Percentiles rank a stretch among this genome's conserved stretches.
Conservation (phyloP, 2,888 invertebrate species). For the Limnephilus marmoratus region DNA sequence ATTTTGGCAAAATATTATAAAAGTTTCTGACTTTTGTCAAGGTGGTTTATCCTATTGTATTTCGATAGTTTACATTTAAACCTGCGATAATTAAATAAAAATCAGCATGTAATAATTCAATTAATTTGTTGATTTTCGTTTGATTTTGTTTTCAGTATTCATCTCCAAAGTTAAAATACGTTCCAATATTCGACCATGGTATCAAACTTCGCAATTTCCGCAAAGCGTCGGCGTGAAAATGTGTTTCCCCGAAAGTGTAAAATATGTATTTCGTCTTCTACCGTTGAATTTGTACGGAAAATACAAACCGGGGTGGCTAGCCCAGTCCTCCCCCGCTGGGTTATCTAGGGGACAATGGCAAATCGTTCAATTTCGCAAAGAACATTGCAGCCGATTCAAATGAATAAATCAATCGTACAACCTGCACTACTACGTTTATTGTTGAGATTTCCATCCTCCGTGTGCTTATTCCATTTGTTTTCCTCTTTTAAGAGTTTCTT, state of each 20-base stretch:
- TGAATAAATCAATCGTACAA: constrained; percentile 64
- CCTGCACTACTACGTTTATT: constrained; percentile 59
- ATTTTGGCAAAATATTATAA: too few species aligned
- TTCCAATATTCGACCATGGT: neutral
- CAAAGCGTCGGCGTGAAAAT: neutral
- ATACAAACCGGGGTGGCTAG: neutral
- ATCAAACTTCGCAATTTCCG: neutral
- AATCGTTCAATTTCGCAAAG: constrained; percentile 65
- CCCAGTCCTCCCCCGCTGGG: constrained; percentile 7
- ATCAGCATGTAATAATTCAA: neutral
- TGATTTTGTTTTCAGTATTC: neutral
- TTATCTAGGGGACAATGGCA: constrained; percentile 61
- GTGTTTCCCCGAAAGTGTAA: neutral
- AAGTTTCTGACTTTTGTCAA: too few species aligned
- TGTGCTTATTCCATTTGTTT: constrained; percentile 54
- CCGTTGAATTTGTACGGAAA: constrained; percentile 3
- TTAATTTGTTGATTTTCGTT: neutral
- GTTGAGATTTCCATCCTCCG: constrained; percentile 59
- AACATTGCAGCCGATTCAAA: constrained; percentile 61
- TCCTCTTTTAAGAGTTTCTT: constrained; percentile 51
- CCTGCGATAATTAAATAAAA: too few species aligned
- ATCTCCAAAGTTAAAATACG: neutral
- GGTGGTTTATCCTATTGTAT: too few species aligned
- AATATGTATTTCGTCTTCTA: neutral
- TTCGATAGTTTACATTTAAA: too few species aligned